phyloP scores from a whole-genome alignment of 2,113 vertebrate genomes.

The Sceloporus undulatus region DNA sequence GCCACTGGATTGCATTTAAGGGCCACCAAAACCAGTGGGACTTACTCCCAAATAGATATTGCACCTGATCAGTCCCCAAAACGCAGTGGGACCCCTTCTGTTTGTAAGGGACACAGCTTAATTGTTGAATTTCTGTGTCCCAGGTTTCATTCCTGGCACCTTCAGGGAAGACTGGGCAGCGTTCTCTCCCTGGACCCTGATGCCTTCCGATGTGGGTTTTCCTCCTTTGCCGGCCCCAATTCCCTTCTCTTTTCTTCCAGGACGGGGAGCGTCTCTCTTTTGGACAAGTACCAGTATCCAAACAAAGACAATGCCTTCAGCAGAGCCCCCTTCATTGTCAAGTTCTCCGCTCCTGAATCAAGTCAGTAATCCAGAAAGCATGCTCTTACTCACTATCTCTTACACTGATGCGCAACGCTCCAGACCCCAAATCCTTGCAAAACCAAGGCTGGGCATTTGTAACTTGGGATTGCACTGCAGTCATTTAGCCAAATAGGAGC shows the following conservation, averaged over 20 bases:
- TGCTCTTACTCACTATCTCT: not conserved
- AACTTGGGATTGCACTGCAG: no score
- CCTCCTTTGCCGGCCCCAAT: no score
- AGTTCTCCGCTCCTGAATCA: conserved; percentile 73
- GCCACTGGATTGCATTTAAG: no score
- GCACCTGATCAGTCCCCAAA: no score
- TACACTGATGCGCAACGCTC: no score
- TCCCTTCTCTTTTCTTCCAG: conserved; percentile 60
- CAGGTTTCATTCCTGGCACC: no score
- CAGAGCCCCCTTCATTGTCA: conserved; percentile 86
- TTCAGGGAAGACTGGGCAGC: not conserved
- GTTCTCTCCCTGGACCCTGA: not conserved
- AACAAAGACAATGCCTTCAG: conserved; percentile 80
- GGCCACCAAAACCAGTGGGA: no score
- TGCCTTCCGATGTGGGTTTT: not conserved
- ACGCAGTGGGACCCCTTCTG: no score
- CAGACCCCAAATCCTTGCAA: not conserved
- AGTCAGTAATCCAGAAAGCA: conserved; percentile 61
- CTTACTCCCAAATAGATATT: no score
- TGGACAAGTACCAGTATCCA: conserved; percentile 80
- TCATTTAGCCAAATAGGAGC: no score
- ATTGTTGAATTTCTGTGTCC: not conserved
- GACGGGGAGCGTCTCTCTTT: conserved; percentile 73
- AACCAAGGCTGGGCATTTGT: not conserved
- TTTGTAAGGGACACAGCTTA: no score